phyloP scores from a whole-genome alignment of 2,797 vertebrate genomes.

The Masticophis lateralis region DNA sequence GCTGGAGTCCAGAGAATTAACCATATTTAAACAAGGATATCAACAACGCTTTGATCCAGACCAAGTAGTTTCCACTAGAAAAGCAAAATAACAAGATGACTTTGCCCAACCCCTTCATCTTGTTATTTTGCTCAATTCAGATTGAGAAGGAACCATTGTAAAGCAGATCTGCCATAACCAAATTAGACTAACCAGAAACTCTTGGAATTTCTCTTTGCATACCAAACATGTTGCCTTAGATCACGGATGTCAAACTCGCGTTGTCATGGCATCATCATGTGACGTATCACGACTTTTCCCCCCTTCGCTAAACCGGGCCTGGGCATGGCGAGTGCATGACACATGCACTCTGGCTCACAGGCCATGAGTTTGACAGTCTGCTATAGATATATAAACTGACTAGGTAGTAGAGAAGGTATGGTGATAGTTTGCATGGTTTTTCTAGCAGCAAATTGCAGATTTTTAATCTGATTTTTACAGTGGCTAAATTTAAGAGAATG shows the following conservation, averaged over 20 bases:
- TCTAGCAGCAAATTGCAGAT: neutral
- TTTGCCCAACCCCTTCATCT: neutral
- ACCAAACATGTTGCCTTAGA: neutral
- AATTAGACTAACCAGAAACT: neutral
- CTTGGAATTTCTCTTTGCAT: neutral
- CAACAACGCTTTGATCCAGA: neutral
- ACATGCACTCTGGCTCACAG: accelerated
- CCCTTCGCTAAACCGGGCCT: no score
- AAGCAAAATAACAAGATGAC: neutral
- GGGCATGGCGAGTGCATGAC: accelerated
- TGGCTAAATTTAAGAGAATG: neutral
- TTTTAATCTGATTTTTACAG: neutral
- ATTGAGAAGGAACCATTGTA: neutral
- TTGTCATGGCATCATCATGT: no score
- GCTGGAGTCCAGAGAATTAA: neutral
- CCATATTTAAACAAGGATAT: neutral
- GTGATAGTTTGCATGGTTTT: neutral
- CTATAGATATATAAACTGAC: neutral
- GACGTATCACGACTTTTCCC: no score
- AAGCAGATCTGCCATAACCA: neutral
- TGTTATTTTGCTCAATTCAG: neutral
- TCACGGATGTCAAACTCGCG: no score
- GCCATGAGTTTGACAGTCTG: neutral
- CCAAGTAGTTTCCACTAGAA: neutral
- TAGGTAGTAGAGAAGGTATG: neutral